Evolutionary conservation across 2,113 vertebrate genomes (phyloP).

Genomic region (Hippocampus abdominalis): DNA sequence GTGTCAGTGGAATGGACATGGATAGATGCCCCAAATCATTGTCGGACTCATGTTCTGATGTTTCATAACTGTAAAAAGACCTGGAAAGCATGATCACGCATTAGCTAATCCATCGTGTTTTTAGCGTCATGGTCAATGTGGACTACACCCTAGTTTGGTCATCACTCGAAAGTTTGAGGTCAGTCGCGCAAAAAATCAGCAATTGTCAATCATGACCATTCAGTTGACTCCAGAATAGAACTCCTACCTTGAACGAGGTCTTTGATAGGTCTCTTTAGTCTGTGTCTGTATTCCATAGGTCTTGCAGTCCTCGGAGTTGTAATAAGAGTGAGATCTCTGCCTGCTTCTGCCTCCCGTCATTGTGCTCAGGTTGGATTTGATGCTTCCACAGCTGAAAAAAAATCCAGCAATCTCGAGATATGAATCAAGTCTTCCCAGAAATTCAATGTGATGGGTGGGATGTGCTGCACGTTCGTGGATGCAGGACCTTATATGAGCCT

Average conservation of each 20-base stretch:
- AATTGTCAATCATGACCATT: background rate
- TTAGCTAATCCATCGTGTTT: background rate
- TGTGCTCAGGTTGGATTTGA: constrained; percentile 36
- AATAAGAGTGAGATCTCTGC: constrained; percentile 60
- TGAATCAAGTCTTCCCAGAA: constrained; percentile 47
- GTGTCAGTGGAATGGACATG: constrained; percentile 20
- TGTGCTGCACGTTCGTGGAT: background rate
- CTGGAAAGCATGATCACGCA: constrained; percentile 28
- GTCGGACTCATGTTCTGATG: constrained; percentile 24
- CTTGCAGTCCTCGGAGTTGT: constrained; percentile 40
- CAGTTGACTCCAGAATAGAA: background rate
- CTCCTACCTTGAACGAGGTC: constrained; percentile 66
- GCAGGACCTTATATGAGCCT: constrained; percentile 43
- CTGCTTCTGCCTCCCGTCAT: constrained; percentile 31
- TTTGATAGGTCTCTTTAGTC: constrained; percentile 24
- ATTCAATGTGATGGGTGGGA: background rate
- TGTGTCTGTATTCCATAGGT: constrained; percentile 22
- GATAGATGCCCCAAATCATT: background rate
- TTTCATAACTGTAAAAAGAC: constrained; percentile 70
- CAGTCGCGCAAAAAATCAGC: background rate
- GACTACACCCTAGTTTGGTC: background rate
- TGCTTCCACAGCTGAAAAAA: constrained; percentile 49
- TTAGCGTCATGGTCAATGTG: background rate
- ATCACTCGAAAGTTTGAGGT: background rate
- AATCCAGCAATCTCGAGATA: constrained; percentile 33